Evolutionary conservation across 1,140 invertebrate genomes (phyloP).

Genomic region (Pseudomyrmex gracilis): DNA sequence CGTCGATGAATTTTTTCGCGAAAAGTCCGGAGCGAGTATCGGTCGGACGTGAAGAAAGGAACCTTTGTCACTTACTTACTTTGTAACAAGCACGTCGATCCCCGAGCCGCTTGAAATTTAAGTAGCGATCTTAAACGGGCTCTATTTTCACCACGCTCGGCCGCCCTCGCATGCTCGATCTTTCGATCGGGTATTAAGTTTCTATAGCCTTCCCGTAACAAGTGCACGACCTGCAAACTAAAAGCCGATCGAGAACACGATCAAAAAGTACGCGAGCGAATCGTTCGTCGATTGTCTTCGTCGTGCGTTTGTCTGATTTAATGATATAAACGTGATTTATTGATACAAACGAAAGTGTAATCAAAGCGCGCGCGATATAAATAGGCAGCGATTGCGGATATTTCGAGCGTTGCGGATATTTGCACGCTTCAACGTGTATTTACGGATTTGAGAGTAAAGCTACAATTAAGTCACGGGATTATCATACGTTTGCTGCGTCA

Average conservation of each 20-base stretch:
- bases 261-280: constrained; percentile 1
- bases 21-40: neutral
- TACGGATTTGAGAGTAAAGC: neutral
- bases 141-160: constrained; percentile 49
- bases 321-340: no score
- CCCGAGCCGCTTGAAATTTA: constrained; percentile 46
- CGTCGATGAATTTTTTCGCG: constrained; percentile 28
- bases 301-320: neutral
- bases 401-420: neutral
- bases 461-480: constrained; percentile 33
- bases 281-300: constrained; percentile 5
- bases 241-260: constrained; percentile 11
- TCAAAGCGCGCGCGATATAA: no score
- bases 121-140: constrained; percentile 38
- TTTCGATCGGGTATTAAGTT: constrained; percentile 52
- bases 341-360: no score
- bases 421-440: neutral
- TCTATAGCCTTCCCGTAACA: neutral
- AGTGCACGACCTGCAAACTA: constrained; percentile 13
- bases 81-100: constrained; percentile 28
- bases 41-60: neutral
- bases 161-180: neutral
- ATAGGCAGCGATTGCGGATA: no score
- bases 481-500: neutral
- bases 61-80: neutral